Conservation (phyloP, 2,888 invertebrate species). For the Schizotus pectinicornis region DNA sequence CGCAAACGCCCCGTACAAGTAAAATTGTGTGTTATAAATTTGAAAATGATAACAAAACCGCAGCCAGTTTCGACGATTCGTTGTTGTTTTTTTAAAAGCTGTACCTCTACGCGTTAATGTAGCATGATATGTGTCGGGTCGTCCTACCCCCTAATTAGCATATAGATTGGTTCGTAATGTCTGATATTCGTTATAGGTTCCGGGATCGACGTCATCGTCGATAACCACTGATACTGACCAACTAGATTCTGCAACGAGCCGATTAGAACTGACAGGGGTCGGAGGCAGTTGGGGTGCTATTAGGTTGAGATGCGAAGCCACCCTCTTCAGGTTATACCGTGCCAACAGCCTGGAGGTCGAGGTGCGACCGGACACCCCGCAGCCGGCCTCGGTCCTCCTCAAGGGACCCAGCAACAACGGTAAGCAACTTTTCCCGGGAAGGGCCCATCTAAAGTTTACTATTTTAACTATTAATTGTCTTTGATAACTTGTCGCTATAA, state of each 20-base stretch:
- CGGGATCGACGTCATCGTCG: slow-evolving; percentile 67
- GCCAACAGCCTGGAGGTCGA: slow-evolving; percentile 66
- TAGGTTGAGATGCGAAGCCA: slow-evolving; percentile 66
- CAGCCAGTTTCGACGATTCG: neutral
- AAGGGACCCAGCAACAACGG: slow-evolving; percentile 51
- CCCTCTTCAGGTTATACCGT: slow-evolving; percentile 68
- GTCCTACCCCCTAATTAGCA: neutral
- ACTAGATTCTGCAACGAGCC: slow-evolving; percentile 65
- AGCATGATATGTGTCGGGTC: neutral
- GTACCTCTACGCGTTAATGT: neutral
- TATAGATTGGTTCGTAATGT: slow-evolving; percentile 4
- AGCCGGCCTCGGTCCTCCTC: slow-evolving; percentile 67
- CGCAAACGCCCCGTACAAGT: no score
- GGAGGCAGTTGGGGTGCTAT: slow-evolving; percentile 65
- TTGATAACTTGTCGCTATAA: no score
- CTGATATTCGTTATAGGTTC: slow-evolving; percentile 59
- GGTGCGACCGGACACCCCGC: slow-evolving; percentile 66
- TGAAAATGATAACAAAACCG: no score
- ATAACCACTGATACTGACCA: slow-evolving; percentile 65
- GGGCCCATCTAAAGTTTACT: no score
- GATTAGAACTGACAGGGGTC: slow-evolving; percentile 63
- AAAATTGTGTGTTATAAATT: no score
- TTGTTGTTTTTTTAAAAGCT: neutral
- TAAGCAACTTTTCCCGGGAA: no score
- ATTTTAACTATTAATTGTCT: no score